Conservation (phyloP, 2,113 vertebrate genomes). For the Neogobius melanostomus region DNA sequence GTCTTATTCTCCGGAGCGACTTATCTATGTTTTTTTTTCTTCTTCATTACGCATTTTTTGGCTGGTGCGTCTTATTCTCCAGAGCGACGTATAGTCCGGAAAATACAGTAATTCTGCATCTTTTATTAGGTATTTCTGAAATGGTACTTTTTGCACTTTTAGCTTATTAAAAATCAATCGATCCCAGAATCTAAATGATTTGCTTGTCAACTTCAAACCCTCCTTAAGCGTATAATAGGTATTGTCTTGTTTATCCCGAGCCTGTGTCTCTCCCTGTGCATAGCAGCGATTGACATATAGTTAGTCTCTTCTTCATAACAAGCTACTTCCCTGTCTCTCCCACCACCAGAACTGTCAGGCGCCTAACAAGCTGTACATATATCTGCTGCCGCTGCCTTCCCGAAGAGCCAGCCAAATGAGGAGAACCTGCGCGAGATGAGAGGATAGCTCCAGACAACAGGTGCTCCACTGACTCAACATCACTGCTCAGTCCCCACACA, state of each 20-base stretch:
- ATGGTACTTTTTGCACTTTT: too few species aligned
- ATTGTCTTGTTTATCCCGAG: slow-evolving; percentile 19
- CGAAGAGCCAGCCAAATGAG: slow-evolving; percentile 57
- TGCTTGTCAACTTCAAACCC: not conserved
- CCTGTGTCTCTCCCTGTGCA: slow-evolving; percentile 22
- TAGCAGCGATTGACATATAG: slow-evolving; percentile 38
- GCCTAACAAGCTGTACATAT: slow-evolving; percentile 62
- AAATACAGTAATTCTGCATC: too few species aligned
- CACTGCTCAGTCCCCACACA: slow-evolving; percentile 28
- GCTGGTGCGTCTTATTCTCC: too few species aligned
- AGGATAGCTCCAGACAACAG: slow-evolving; percentile 54
- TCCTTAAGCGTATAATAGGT: not conserved
- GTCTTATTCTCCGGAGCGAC: too few species aligned
- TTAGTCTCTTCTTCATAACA: slow-evolving; percentile 58
- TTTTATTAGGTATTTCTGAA: too few species aligned
- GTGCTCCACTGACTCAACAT: slow-evolving; percentile 35
- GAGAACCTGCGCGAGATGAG: slow-evolving; percentile 51
- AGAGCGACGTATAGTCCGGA: too few species aligned
- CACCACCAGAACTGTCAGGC: slow-evolving; percentile 57
- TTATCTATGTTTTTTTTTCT: too few species aligned
- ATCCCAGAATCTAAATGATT: not conserved
- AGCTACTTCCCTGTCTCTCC: slow-evolving; percentile 47
- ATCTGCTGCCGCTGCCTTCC: slow-evolving; percentile 55
- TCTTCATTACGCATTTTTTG: too few species aligned
- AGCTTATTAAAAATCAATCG: not conserved